phyloP scores from a whole-genome alignment of 92 coral and sea anemone genomes.

The Ricordea florida region DNA sequence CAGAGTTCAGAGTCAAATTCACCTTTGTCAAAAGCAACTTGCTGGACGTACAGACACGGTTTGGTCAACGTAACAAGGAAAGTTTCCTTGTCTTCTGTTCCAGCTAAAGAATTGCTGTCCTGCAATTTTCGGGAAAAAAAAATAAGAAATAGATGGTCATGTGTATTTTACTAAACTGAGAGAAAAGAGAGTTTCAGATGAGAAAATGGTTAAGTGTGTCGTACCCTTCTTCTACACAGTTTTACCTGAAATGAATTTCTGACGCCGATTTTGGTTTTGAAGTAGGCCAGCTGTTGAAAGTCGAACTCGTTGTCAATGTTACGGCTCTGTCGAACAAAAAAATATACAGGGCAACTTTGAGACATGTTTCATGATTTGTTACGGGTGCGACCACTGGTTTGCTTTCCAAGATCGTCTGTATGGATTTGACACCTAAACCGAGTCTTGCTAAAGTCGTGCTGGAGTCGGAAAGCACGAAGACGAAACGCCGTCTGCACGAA shows the following conservation, averaged over 20 bases:
- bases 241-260: conserved; percentile 90
- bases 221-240: no score
- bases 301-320: conserved; percentile 87
- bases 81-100: conserved; percentile 97
- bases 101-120: conserved; percentile 80
- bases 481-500: no score
- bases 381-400: no score
- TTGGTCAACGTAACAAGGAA: conserved; percentile 88
- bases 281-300: conserved; percentile 93
- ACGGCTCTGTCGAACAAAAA: conserved; percentile 67
- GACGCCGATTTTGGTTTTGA: conserved; percentile 90
- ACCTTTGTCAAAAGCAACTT: conserved; percentile 98
- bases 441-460: no score
- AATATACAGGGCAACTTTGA: background rate
- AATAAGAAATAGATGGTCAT: background rate
- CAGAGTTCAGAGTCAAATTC: background rate
- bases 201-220: no score
- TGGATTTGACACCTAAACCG: no score
- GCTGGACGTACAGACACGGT: conserved; percentile 92
- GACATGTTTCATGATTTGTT: no score
- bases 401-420: no score
- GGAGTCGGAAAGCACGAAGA: no score
- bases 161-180: background rate
- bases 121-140: background rate
- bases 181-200: background rate